A percentile compares a stretch with the other conserved stretches of the same genome.
Evolutionary conservation across 2,113 vertebrate genomes (phyloP).

Genomic region (Chamaea fasciata): DNA sequence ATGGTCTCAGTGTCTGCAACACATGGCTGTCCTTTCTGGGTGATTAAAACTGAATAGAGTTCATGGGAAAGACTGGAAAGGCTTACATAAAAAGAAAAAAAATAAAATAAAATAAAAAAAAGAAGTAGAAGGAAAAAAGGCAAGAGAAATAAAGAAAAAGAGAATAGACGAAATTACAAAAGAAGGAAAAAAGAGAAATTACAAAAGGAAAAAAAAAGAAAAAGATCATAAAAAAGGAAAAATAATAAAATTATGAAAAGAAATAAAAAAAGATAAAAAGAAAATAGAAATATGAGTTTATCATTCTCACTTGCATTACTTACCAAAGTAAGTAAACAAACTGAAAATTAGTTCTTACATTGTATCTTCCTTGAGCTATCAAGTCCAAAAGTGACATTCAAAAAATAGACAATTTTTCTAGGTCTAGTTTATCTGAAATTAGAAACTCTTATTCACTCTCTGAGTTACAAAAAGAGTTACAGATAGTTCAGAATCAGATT

Average conservation of each 20-base stretch:
- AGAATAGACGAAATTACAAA: rapidly evolving
- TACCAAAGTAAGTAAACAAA: too few relatives aligned
- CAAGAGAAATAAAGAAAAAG: neutral
- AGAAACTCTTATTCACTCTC: neutral
- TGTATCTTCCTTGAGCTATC: neutral
- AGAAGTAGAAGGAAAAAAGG: rapidly evolving
- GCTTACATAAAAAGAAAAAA: neutral
- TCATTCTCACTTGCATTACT: neutral
- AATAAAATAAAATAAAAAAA: rapidly evolving
- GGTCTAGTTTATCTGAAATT: neutral
- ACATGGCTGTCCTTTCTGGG: neutral
- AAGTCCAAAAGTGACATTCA: neutral
- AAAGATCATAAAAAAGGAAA: too few relatives aligned
- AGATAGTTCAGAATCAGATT: neutral
- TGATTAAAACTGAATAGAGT: neutral
- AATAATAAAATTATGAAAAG: too few relatives aligned
- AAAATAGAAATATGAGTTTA: rapidly evolving
- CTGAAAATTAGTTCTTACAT: neutral
- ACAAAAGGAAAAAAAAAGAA: neutral
- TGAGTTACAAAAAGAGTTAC: neutral
- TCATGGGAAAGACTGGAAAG: neutral
- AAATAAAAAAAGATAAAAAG: rapidly evolving
- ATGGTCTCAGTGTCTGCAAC: neutral
- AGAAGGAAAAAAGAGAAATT: too few relatives aligned
- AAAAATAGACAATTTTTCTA: neutral